phyloP scores from a whole-genome alignment of 1,140 invertebrate genomes.

The Manduca sexta region DNA sequence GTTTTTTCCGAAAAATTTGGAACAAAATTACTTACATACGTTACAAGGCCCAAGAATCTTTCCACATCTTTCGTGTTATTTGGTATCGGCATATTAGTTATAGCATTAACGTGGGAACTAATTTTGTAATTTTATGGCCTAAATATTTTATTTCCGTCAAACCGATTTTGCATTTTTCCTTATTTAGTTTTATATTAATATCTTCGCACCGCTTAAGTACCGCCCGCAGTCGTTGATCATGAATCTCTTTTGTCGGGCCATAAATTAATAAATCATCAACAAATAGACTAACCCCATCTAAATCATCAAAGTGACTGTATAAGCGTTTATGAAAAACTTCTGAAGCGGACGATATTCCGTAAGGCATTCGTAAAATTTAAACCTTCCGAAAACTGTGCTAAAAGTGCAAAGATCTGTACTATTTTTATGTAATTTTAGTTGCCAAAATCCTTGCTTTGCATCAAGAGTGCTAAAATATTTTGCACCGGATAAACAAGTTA shows the following conservation, averaged over 20 bases:
- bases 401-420: slow-evolving; percentile 22
- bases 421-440: slow-evolving; percentile 31
- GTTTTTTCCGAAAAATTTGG: slow-evolving; percentile 5
- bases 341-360: slow-evolving; percentile 13
- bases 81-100: slow-evolving; percentile 11
- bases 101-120: slow-evolving; percentile 5
- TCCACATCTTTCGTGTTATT: slow-evolving; percentile 6
- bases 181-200: slow-evolving; percentile 20
- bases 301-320: slow-evolving; percentile 12
- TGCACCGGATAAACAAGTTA: slow-evolving; percentile 39
- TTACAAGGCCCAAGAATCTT: slow-evolving; percentile 11
- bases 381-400: slow-evolving; percentile 33
- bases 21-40: slow-evolving; percentile 10
- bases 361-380: slow-evolving; percentile 21
- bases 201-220: slow-evolving; percentile 9
- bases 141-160: slow-evolving; percentile 16
- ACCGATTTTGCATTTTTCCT: slow-evolving; percentile 15
- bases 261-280: slow-evolving; percentile 17
- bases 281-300: slow-evolving; percentile 14
- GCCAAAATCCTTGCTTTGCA: slow-evolving; percentile 48
- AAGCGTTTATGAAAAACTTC: slow-evolving; percentile 8
- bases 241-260: slow-evolving; percentile 4
- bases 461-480: slow-evolving; percentile 66
- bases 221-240: slow-evolving; percentile 4
- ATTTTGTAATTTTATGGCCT: slow-evolving; percentile 14